phyloP scores from a whole-genome alignment of 2,888 invertebrate species.

The Phengaris alcon region DNA sequence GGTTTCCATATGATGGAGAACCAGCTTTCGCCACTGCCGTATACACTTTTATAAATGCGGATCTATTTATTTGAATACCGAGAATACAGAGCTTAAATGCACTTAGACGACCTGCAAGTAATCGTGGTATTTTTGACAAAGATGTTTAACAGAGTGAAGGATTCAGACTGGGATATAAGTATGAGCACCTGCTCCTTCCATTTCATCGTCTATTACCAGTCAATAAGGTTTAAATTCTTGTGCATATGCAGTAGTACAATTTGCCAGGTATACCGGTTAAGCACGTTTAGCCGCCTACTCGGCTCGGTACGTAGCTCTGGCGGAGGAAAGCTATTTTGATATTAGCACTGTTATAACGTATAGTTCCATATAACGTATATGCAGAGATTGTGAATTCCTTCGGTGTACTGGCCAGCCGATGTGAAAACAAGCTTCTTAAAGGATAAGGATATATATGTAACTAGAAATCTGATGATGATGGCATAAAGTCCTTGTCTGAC shows the following conservation, averaged over 20 bases:
- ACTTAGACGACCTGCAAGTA: background rate
- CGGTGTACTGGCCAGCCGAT: background rate
- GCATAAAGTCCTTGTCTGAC: background rate
- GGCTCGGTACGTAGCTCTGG: conserved; percentile 50
- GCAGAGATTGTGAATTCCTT: conserved; percentile 9
- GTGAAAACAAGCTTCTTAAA: background rate
- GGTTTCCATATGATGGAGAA: too few species aligned
- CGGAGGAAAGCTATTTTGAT: conserved; percentile 43
- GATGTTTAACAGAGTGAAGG: conserved; percentile 27
- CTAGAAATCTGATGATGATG: background rate
- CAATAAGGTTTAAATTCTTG: background rate
- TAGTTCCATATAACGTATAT: conserved; percentile 32
- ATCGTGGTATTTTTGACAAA: conserved; percentile 18
- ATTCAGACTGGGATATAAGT: conserved; percentile 18
- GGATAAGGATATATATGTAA: too few species aligned
- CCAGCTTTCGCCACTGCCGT: too few species aligned
- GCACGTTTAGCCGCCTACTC: conserved; percentile 49
- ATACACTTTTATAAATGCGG: too few species aligned
- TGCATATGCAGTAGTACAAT: background rate
- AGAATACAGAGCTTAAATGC: background rate
- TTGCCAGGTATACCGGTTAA: conserved; percentile 32
- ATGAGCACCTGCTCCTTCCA: background rate
- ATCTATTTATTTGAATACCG: too few species aligned
- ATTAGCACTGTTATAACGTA: conserved; percentile 36
- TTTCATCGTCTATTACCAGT: background rate